Evolutionary conservation across 2,888 invertebrate species (phyloP).

Genomic region (Dimorphilus gyrociliatus): DNA sequence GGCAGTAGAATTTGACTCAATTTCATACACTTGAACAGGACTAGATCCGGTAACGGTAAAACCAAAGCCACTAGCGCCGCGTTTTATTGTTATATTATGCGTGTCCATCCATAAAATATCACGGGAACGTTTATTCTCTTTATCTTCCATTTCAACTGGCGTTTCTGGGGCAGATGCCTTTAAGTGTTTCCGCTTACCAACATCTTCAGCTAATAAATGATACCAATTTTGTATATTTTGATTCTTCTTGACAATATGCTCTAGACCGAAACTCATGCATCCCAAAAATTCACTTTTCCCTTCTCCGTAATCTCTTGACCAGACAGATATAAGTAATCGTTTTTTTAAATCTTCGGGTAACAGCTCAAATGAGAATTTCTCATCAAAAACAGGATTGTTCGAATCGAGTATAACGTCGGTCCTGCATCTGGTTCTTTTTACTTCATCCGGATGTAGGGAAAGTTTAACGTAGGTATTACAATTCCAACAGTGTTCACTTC

Average conservation of each 20-base stretch:
- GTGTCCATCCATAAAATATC: too few relatives aligned
- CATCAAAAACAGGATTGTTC: constrained; percentile 29
- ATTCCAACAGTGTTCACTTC: too few relatives aligned
- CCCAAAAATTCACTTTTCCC: constrained; percentile 67
- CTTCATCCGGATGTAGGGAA: constrained; percentile 25
- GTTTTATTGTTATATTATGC: too few relatives aligned
- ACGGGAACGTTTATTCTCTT: too few relatives aligned
- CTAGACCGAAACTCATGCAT: constrained; percentile 76
- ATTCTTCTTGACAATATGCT: constrained; percentile 54
- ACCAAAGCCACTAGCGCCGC: too few relatives aligned
- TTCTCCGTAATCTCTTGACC: constrained; percentile 20
- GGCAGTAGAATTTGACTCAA: constrained; percentile 28
- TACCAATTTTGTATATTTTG: too few relatives aligned
- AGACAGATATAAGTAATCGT: constrained; percentile 23
- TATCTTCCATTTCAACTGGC: too few relatives aligned
- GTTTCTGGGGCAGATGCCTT: constrained; percentile 12
- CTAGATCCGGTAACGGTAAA: constrained; percentile 31
- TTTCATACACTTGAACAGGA: constrained; percentile 30
- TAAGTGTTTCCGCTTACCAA: constrained; percentile 43
- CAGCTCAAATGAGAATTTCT: constrained; percentile 33
- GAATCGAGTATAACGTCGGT: constrained; percentile 20
- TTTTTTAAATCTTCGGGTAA: constrained; percentile 24
- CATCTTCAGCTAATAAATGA: constrained; percentile 53
- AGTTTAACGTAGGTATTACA: constrained; percentile 20
- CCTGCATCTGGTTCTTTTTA: constrained; percentile 21